Evolutionary conservation across 2,113 vertebrate genomes (phyloP).

Genomic region (Gobius niger): DNA sequence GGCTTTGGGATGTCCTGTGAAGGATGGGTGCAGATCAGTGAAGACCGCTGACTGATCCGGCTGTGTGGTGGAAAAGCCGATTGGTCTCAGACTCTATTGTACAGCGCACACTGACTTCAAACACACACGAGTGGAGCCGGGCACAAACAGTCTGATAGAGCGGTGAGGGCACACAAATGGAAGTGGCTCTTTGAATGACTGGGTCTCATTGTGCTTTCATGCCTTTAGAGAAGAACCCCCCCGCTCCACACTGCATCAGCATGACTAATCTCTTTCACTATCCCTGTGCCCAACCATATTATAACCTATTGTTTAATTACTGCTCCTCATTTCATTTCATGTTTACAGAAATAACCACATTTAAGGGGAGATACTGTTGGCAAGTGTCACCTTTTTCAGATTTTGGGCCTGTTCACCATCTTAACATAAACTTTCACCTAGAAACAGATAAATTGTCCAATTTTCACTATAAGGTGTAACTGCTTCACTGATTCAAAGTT

Average conservation of each 20-base stretch:
- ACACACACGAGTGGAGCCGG: slow-evolving; percentile 15
- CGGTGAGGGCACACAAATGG: slow-evolving; percentile 43
- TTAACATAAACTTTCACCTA: too few species aligned
- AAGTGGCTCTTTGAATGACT: slow-evolving; percentile 46
- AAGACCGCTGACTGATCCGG: slow-evolving; percentile 84
- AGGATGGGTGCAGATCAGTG: slow-evolving; percentile 88
- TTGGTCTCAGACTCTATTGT: slow-evolving; percentile 72
- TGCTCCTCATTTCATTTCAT: neutral
- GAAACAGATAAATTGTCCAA: too few species aligned
- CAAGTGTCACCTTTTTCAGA: too few species aligned
- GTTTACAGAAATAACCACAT: too few species aligned
- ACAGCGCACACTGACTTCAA: slow-evolving; percentile 46
- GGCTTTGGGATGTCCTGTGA: slow-evolving; percentile 78
- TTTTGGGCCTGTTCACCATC: too few species aligned
- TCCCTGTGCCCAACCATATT: slow-evolving; percentile 3
- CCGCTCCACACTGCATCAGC: slow-evolving; percentile 13
- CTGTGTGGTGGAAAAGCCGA: slow-evolving; percentile 86
- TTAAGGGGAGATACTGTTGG: too few species aligned
- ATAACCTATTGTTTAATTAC: slow-evolving; percentile 6
- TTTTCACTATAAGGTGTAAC: too few species aligned
- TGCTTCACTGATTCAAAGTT: too few species aligned
- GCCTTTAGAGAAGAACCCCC: slow-evolving; percentile 41
- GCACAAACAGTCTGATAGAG: slow-evolving; percentile 37
- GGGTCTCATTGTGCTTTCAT: slow-evolving; percentile 50
- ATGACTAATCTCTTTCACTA: slow-evolving; percentile 35